Evolutionary conservation across 2,797 vertebrate species (phyloP).

Genomic region (Melopsittacus undulatus): DNA sequence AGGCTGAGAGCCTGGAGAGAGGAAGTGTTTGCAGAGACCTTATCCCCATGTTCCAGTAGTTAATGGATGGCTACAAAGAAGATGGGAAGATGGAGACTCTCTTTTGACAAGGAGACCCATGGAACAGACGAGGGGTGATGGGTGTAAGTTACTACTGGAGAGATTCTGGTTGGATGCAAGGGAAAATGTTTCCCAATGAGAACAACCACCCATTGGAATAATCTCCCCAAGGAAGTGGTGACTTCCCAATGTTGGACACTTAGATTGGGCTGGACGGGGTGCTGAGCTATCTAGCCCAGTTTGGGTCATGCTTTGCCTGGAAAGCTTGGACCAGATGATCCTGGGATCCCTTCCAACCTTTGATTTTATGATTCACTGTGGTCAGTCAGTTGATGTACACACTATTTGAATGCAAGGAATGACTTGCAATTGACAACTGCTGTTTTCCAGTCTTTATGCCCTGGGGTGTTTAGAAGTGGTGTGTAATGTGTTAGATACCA

Average conservation of each 20-base stretch:
- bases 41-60: background rate
- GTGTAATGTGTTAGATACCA: background rate
- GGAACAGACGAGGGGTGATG: background rate
- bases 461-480: background rate
- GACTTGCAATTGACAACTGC: background rate
- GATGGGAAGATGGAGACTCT: background rate
- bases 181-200: background rate
- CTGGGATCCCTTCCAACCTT: background rate
- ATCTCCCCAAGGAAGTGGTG: background rate
- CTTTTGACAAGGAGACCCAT: background rate
- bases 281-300: background rate
- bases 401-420: background rate
- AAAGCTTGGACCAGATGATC: background rate
- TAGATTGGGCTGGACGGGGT: background rate
- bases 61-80: background rate
- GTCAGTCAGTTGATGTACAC: background rate
- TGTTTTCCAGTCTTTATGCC: background rate
- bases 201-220: background rate
- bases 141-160: background rate
- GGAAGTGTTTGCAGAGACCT: background rate
- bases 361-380: background rate
- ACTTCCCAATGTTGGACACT: background rate
- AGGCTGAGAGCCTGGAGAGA: background rate
- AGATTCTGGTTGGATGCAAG: background rate
- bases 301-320: background rate